These are phyloP conservation scores for Scytalopus superciliaris DNA, from an alignment of 2,113 vertebrate genomes.

Conservation along the genomic window DNA sequence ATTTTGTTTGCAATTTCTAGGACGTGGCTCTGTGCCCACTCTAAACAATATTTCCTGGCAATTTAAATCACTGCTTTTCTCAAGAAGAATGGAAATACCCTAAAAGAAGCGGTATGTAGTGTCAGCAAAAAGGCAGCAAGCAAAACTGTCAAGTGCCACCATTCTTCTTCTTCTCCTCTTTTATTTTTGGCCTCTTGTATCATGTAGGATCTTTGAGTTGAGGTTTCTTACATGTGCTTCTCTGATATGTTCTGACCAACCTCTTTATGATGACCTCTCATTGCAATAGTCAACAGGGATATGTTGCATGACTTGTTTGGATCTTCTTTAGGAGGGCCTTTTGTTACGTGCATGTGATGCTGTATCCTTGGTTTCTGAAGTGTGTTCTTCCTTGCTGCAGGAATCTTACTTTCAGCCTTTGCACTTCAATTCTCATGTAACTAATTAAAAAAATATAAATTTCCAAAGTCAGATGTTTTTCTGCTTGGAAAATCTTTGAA, in stretches of 20 bases:
- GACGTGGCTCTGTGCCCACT: neutral
- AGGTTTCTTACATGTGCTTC: neutral
- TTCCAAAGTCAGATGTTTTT: neutral
- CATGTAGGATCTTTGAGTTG: neutral
- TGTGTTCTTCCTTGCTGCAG: neutral
- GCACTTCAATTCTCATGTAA: neutral
- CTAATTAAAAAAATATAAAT: neutral
- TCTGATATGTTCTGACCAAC: rapidly evolving
- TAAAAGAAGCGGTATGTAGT: neutral
- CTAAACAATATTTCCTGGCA: neutral
- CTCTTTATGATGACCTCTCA: neutral
- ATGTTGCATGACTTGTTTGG: rapidly evolving
- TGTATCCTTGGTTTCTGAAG: neutral
- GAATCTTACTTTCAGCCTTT: neutral
- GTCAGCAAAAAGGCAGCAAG: neutral
- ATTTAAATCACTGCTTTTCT: neutral
- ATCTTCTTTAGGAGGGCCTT: neutral
- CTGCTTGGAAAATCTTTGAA: neutral
- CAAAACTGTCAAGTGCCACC: neutral
- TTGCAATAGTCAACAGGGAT: neutral
- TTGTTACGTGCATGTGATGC: rapidly evolving
- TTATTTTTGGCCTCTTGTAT: neutral
- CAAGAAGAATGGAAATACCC: neutral
- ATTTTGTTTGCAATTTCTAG: neutral
- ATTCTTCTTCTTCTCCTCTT: neutral